Evolutionary conservation across 2,888 invertebrate species (phyloP).

Genomic region (Drosophila pseudotalamancana): DNA sequence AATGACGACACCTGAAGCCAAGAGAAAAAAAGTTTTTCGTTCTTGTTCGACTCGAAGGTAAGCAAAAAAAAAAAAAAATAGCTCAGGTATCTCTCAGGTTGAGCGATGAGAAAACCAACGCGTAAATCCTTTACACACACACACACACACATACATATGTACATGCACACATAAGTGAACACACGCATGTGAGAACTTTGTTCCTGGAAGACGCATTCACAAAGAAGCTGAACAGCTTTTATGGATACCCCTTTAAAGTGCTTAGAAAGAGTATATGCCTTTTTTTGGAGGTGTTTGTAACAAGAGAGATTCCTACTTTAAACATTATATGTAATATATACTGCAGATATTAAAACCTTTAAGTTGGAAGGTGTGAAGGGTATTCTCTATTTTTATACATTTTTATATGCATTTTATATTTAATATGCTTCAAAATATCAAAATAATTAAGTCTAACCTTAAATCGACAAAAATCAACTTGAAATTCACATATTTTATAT

Average conservation of each 20-base stretch:
- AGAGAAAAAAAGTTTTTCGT: too few species aligned
- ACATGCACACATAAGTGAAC: not conserved
- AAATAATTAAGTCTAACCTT: too few species aligned
- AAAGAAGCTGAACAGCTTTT: conserved; percentile 45
- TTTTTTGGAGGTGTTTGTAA: too few species aligned
- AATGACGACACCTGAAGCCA: conserved; percentile 52
- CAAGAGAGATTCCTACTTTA: too few species aligned
- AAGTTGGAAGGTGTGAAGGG: too few species aligned
- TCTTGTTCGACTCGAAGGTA: conserved; percentile 34
- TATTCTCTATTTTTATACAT: conserved; percentile 6
- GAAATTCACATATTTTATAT: not conserved
- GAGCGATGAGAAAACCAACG: conserved; percentile 60
- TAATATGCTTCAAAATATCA: too few species aligned
- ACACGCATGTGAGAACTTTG: not conserved
- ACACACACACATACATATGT: conserved; percentile 22
- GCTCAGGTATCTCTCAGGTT: conserved; percentile 70
- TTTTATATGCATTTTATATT: conserved; percentile 4
- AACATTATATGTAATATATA: too few species aligned
- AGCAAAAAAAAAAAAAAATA: too few species aligned
- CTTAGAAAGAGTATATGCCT: not conserved
- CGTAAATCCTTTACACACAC: conserved; percentile 73
- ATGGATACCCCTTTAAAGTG: not conserved
- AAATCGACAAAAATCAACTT: not conserved
- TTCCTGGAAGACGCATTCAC: conserved; percentile 52
- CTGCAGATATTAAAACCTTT: too few species aligned